Evolutionary conservation across 2,888 invertebrate genomes (phyloP), one percentile per base, ranked within the genome.

Genomic region (Ctenicera cuprea): DNA sequence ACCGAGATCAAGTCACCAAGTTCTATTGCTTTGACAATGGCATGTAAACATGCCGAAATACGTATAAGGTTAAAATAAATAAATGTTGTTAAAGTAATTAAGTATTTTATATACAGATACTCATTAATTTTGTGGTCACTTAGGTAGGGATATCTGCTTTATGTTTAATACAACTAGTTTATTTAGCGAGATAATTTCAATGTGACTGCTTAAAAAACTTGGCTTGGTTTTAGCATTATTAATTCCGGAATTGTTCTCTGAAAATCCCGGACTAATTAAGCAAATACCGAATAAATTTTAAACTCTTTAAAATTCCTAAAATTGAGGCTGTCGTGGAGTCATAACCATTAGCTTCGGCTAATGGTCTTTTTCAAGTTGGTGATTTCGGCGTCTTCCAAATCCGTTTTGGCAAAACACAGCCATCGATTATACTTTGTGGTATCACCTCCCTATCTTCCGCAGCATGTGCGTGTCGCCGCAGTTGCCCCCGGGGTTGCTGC

Each of bases 371-470:
- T 50, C 50, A 20, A 20, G 18, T 22, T 12, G 20, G 22, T 20
- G 20, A 20, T 50, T 50, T 50, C 50, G 50, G 50, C 18, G 20
- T 50, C 45, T 48, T n/a, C 64, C 48, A 59, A 61, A 61, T 61
- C 41, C 41, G 61, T 61, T 41, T 59, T 61, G 22, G 61, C 43
- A 41, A 61, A 41, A 63, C 30, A 65, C 52, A 26, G 50, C 20
- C 65, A 71, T 71, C 71, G 71, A 71, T 71, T 71, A 50, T 59
- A 48, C 71, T 71, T 64, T 64, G 26, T 38, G 67, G 70, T 63
- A 43, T 57, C 65, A 59, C 45, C 22, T 63, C 43, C 57, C 71
- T 30, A 71, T 63, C 65, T 65, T 22, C 63, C 22, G 43, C 70
- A 41, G 26, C 70, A 63, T 68, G 63, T 71, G 71, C 71, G 71